Base-by-base conservation (phyloP, 2,888 invertebrate genomes). In the Troides aeacus region DNA sequence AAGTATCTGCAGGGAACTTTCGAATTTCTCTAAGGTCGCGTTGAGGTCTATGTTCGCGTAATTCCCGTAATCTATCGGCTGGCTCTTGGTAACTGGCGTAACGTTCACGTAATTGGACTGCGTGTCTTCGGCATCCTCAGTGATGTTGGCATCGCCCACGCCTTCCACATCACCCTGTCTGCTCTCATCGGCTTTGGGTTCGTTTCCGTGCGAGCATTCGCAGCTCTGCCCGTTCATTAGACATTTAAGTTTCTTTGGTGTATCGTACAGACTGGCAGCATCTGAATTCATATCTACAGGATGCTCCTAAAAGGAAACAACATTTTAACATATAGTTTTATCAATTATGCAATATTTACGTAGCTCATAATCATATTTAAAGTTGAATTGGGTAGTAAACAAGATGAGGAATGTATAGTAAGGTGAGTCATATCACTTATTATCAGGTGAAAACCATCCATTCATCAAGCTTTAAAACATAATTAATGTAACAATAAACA, bases 1-100 rank as follows among this genome's bases (percentile, higher is more conserved):
- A 24, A 95, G 80, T 56, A 95, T 90, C 77, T 96, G 95, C 75
- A 95, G 93, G 63, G 96, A 95, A 83, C 95, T 97, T 83, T 96
- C 97, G 81, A 96, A 97, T 74, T 96, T 94, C 77, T 96, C 95
- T 68, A 97, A 86, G 0, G 96, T 96, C 75, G 95, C 94, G 70
- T 95, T 95, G 82, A 96, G 95, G 81, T 96, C 95, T 86, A 97
- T 93, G 81, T 96, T 96, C n/a, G 94, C 95, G 81, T 96, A 96
- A 79, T 95, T 95, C 36, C 89, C 89, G 62, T 88, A 87, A 71
- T 93, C 93, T 65, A 92, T 85, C 68, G 82, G 80, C 50, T 81
- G 76, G 62, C 84, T 85, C 79, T 87, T 81, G 70, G 82, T 78
- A 69, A 81, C 77, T 67, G 93, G 92, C 57, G 88, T 87, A 59